Evolutionary conservation across 2,797 vertebrate species (phyloP).

Genomic region (Sphaeramia orbicularis): DNA sequence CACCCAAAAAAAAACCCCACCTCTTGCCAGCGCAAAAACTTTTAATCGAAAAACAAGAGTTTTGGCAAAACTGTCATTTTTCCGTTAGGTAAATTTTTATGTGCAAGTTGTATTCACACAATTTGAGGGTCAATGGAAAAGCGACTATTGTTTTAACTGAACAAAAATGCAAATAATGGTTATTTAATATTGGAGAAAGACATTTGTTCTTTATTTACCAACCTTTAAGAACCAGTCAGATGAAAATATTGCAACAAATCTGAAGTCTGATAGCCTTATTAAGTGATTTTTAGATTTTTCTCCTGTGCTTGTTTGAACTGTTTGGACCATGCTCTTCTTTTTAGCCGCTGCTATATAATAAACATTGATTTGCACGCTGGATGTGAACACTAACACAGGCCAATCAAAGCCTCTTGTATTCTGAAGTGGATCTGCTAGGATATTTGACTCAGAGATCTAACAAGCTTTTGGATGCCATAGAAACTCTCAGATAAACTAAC

Average conservation of each 20-base stretch:
- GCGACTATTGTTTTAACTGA: constrained; percentile 9
- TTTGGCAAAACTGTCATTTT: no score
- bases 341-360: constrained; percentile 80
- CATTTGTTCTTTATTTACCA: no score
- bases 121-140: no score
- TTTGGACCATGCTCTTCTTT: constrained; percentile 76
- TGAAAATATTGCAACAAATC: constrained; percentile 68
- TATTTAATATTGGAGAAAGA: background rate
- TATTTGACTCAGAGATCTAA: constrained; percentile 39
- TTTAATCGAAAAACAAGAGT: no score
- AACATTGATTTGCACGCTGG: constrained; percentile 63
- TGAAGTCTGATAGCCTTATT: constrained; percentile 87
- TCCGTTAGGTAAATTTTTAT: no score
- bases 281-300: constrained; percentile 77
- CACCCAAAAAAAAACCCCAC: no score
- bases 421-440: constrained; percentile 28
- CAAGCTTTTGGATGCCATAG: constrained; percentile 35
- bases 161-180: background rate
- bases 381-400: constrained; percentile 65
- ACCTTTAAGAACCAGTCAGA: constrained; percentile 21
- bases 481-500: constrained; percentile 34
- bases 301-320: constrained; percentile 81
- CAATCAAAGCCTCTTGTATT: constrained; percentile 54
- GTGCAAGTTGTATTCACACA: no score
- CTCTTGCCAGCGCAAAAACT: no score